phyloP scores from a whole-genome alignment of 1,140 invertebrate genomes.

The Eupristina koningsbergeri region DNA sequence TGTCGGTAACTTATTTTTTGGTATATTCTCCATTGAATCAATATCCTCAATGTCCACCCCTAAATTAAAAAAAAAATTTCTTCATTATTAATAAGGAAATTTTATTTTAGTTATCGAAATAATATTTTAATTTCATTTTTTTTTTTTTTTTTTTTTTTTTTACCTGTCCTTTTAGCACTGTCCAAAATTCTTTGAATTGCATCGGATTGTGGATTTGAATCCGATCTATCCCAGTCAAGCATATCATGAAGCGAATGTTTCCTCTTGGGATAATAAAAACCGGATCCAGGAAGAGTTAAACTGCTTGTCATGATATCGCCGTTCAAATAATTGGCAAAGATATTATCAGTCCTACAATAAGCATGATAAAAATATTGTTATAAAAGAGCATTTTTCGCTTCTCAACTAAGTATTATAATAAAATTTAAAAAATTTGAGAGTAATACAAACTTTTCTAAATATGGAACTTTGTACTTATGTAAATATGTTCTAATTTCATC shows the following conservation, averaged over 20 bases:
- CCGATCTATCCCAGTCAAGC: conserved; percentile 78
- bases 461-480: conserved; percentile 80
- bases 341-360: conserved; percentile 74
- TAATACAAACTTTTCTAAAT: conserved; percentile 68
- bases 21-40: conserved; percentile 75
- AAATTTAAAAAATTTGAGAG: conserved; percentile 38
- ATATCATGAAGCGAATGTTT: conserved; percentile 85
- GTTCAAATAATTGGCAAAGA: conserved; percentile 70
- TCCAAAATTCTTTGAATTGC: conserved; percentile 85
- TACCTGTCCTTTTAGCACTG: conserved; percentile 84
- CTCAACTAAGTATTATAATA: not conserved
- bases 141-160: too few species aligned
- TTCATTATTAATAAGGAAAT: too few species aligned
- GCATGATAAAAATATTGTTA: not conserved
- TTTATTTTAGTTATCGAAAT: too few species aligned
- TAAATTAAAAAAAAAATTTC: conserved; percentile 54
- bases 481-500: conserved; percentile 88
- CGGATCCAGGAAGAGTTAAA: conserved; percentile 74
- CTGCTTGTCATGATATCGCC: conserved; percentile 76
- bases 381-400: not conserved
- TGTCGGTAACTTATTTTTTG: conserved; percentile 74
- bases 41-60: conserved; percentile 77
- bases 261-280: conserved; percentile 74
- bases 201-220: conserved; percentile 78
- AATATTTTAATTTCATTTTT: not conserved